Evolutionary conservation across 2,888 invertebrate genomes (phyloP).

Genomic region (Lissocephala sabroskyi): DNA sequence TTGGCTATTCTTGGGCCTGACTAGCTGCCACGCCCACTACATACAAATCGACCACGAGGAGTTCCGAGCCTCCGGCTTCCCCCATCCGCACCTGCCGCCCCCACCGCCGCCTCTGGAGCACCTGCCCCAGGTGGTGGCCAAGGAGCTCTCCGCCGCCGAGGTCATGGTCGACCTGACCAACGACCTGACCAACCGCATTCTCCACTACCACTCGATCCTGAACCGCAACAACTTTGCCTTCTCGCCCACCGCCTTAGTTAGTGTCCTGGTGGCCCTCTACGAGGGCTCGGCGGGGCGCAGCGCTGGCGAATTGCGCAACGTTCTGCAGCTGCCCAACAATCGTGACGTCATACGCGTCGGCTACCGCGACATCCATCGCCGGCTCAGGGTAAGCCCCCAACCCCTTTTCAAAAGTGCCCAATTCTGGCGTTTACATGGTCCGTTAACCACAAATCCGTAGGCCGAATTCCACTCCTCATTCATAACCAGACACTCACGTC

Average conservation of each 20-base stretch:
- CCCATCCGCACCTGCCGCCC: slow-evolving; percentile 44
- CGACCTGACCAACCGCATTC: slow-evolving; percentile 79
- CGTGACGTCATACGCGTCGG: slow-evolving; percentile 83
- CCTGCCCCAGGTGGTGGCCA: slow-evolving; percentile 38
- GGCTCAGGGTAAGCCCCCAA: slow-evolving; percentile 78
- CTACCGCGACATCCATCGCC: slow-evolving; percentile 86
- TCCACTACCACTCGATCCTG: slow-evolving; percentile 81
- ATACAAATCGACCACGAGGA: slow-evolving; percentile 65
- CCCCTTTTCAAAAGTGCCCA: neutral
- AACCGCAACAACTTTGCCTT: slow-evolving; percentile 87
- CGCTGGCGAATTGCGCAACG: slow-evolving; percentile 80
- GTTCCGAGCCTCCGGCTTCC: slow-evolving; percentile 53
- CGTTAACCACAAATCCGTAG: slow-evolving; percentile 35
- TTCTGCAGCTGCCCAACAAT: slow-evolving; percentile 82
- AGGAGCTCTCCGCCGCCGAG: slow-evolving; percentile 76
- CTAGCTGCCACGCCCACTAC: slow-evolving; percentile 39
- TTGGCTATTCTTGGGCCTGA: slow-evolving; percentile 10
- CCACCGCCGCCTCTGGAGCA: slow-evolving; percentile 35
- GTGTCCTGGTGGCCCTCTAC: slow-evolving; percentile 84
- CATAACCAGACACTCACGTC: too few relatives aligned
- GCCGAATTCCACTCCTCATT: too few relatives aligned
- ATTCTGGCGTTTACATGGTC: slow-evolving; percentile 38
- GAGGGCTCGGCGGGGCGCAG: slow-evolving; percentile 85
- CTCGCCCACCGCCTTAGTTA: slow-evolving; percentile 87
- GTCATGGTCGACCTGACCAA: slow-evolving; percentile 87